Percentiles rank a stretch among this genome's conserved stretches.
phyloP scores from a whole-genome alignment of 30 jellyfish, hydroid and myxozoan species.

The Mastigias papua region DNA sequence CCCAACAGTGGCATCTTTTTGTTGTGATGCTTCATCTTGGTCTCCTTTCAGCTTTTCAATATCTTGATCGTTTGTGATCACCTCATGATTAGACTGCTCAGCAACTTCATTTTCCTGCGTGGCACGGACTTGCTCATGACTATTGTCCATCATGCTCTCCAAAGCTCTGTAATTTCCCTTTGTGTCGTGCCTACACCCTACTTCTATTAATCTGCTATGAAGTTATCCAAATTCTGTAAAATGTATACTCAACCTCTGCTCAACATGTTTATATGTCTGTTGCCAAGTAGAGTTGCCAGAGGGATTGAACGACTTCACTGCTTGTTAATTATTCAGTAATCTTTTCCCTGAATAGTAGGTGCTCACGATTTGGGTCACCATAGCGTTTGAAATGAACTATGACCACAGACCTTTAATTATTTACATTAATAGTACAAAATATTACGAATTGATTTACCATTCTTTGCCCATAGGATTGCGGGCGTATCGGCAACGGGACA shows the following conservation, averaged over 20 bases:
- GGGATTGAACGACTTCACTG: background rate
- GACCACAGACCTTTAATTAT: conserved; percentile 43
- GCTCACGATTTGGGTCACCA: conserved; percentile 1
- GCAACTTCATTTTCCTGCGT: background rate
- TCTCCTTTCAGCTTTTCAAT: background rate
- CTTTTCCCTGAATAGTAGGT: conserved; percentile 11
- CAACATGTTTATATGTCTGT: background rate
- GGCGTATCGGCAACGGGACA: background rate
- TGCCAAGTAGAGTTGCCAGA: conserved; percentile 24
- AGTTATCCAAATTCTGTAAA: too few species aligned
- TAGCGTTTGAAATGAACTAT: conserved; percentile 26
- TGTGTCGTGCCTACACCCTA: background rate
- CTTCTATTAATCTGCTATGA: too few species aligned
- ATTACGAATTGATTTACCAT: conserved; percentile 18
- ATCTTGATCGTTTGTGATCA: background rate
- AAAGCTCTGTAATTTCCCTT: too few species aligned
- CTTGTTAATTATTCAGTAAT: conserved; percentile 15
- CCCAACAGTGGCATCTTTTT: background rate
- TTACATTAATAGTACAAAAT: background rate
- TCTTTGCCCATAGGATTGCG: background rate
- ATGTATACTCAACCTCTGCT: background rate
- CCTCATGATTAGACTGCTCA: background rate
- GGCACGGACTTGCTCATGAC: background rate
- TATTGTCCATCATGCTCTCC: background rate
- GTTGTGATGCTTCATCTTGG: background rate